Base-by-base conservation (phyloP, 2,113 vertebrate species). In the Felis chaus region DNA sequence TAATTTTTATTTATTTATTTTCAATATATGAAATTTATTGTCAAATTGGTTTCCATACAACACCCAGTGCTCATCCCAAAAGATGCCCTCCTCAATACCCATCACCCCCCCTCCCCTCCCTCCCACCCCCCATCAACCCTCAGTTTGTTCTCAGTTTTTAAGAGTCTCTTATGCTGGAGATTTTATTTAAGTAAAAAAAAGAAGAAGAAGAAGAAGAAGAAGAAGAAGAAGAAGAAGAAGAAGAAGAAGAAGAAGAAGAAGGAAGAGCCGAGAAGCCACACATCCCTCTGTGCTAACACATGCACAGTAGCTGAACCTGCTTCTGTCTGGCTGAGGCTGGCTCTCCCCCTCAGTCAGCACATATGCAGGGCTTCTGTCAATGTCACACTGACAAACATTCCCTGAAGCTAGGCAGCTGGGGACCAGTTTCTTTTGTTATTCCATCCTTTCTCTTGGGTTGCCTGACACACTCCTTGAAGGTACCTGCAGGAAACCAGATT, bases 321-420 rank as follows among this genome's bases (percentile, higher is more conserved):
- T 41, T 66, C 88, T 91, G 83, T 68, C 39, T 93, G 73, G 18
- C 73, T 87, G 86, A 86, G 79, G 83, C 63, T 89, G 86, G 41
- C 63, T 95, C 78, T 91, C 68, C 63, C 73, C 84, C 13, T 73
- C 55, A 61, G 39, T 61, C 92, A 86, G 82, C 89, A 93, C 86
- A 55, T 39, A 89, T 87, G 68, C 89, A 57, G 63, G 78, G 89
- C 86, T 95, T 89, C 95, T 92, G 89, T 96, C 92, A 97, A 82
- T 93, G 92, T 92, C 96, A 89, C 94, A 94, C 33, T 96, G 90
- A 97, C 73, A 71, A 48, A 73, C 25, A 78, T 87, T 71, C 80
- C 80, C 85, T n/a, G 88, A 80, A 94, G 63, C 80, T 3, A 92
- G 87, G 97, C 92, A 95, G 73, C 90, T 90, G 91, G 68, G 55